phyloP scores from a whole-genome alignment of 1,140 invertebrate genomes.

The Sinella curviseta region DNA sequence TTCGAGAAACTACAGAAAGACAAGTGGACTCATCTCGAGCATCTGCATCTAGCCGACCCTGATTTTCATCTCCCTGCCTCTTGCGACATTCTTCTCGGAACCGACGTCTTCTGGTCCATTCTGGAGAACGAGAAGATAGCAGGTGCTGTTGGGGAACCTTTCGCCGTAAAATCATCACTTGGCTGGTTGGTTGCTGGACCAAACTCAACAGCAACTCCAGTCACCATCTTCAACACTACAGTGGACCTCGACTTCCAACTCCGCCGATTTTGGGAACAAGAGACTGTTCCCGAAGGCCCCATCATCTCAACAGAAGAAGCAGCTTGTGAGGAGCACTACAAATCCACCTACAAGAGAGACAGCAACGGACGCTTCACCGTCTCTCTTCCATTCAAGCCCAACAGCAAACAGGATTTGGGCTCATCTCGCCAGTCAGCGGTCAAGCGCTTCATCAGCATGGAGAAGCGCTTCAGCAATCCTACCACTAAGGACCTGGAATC shows the following conservation, averaged over 20 bases:
- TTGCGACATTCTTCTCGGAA: neutral
- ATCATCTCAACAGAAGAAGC: neutral
- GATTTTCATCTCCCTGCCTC: neutral
- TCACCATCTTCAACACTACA: neutral
- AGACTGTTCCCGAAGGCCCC: neutral
- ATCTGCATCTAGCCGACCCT: neutral
- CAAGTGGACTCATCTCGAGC: neutral
- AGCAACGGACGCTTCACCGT: too few relatives aligned
- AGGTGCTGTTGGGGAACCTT: neutral
- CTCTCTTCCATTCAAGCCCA: too few relatives aligned
- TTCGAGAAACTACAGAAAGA: too few relatives aligned
- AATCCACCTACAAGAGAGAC: too few relatives aligned
- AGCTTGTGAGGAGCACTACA: neutral
- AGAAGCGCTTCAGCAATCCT: too few relatives aligned
- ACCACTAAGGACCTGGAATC: too few relatives aligned
- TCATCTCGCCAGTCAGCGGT: too few relatives aligned
- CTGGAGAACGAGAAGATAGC: neutral
- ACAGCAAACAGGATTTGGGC: too few relatives aligned
- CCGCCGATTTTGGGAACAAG: neutral
- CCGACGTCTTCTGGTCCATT: neutral
- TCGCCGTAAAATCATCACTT: neutral
- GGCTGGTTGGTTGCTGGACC: neutral
- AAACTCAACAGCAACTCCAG: neutral
- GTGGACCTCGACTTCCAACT: neutral
- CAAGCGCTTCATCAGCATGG: too few relatives aligned